These are phyloP conservation scores for Solenodon paradoxus DNA, from an alignment of 2,113 vertebrate genomes.

Conservation along the genomic window DNA sequence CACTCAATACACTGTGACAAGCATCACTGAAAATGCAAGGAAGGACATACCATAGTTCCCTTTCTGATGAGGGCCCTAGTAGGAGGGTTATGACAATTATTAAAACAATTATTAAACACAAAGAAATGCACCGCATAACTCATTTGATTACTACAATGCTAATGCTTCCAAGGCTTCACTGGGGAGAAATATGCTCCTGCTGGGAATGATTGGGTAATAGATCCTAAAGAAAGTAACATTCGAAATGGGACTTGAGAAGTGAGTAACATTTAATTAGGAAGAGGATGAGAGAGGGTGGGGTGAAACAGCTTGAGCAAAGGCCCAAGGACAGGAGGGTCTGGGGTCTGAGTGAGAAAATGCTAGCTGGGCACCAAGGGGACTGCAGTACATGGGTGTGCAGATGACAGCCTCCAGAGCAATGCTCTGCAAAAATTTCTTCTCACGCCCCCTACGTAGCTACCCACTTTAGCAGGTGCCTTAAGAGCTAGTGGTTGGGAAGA, in stretches of 20 bases:
- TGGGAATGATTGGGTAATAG: background rate
- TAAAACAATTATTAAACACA: too few species aligned
- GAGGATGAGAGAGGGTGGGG: background rate
- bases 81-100: background rate
- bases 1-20: background rate
- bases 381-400: background rate
- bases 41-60: background rate
- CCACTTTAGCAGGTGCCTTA: background rate
- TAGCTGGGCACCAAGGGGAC: background rate
- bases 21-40: background rate
- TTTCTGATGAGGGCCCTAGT: background rate
- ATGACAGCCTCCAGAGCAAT: background rate
- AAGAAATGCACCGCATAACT: background rate
- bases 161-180: background rate
- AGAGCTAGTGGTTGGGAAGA: background rate
- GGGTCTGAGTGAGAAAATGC: background rate
- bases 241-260: background rate
- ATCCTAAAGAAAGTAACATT: background rate
- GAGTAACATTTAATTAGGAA: background rate
- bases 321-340: background rate
- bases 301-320: background rate
- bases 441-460: background rate
- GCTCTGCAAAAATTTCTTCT: background rate
- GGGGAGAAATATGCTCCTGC: background rate
- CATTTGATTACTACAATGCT: background rate